Evolutionary conservation across 2,113 vertebrate genomes (phyloP), one percentile per base, ranked within the genome.

Genomic region (Meles meles): DNA sequence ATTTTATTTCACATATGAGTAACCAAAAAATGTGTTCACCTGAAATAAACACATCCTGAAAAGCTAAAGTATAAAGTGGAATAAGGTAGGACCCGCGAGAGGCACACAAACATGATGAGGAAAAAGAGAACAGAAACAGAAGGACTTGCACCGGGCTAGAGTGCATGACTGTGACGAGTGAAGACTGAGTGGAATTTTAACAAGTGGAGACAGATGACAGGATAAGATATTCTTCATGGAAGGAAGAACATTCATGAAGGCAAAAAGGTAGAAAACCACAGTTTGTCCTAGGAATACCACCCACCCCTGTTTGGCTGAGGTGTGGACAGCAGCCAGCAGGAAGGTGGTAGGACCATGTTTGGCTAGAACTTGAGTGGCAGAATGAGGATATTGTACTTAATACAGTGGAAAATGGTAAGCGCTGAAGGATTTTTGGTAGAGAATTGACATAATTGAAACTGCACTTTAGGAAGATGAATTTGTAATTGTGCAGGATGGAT

Each of bases 21-120:
- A 61, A 39, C 23, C 42, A 37, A 72, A 94, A 88, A 77, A 29
- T 47, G 14, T 37, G 34, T 42, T 67, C 15, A 77, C 67, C n/a
- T 63, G 31, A 97, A 96, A 90, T 92, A 90, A 47, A 25, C 4
- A 23, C 23, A 17, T 69, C 39, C 72, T 65, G 18, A 89, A 61
- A 77, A 86, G 25, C 29, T 91, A 27, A 47, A 42, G 31, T 15
- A 31, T 42, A 31, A 86, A 83, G 31, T 79, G 14, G 12, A 61
- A 47, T 57, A 74, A 88, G 55, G 44, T 42, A 74, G 61, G 20
- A 31, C 20, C 7, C 42, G 52, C 7, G 31, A 29, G 82, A 81
- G 83, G 39, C 9, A 42, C 29, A n/a, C 13, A 65, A 44, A 63
- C 27, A 81, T 3, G 31, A 29, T 14, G 18, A 76, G 57, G 20